These are phyloP conservation scores for Fukomys damarensis DNA, from an alignment of 2,113 vertebrate species.

Conservation along the genomic window DNA sequence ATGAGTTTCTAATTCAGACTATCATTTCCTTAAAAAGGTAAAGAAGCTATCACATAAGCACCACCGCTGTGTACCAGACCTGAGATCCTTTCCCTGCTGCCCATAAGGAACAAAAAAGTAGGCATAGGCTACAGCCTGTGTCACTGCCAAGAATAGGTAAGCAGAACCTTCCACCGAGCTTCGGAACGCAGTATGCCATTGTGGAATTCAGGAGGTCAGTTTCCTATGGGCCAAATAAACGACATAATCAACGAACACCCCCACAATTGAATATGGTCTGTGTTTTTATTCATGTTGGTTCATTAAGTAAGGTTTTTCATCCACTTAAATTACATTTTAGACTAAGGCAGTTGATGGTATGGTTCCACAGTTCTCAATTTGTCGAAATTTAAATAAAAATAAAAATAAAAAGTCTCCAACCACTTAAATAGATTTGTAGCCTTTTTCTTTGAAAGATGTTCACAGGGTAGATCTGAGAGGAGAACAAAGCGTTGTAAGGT, in stretches of 20 bases:
- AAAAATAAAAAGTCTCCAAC: conserved; percentile 8
- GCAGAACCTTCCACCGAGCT: neutral
- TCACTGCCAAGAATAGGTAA: neutral
- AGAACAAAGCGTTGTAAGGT: neutral
- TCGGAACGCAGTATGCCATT: neutral
- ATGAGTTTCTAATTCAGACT: neutral
- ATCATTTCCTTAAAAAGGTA: neutral
- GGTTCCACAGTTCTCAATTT: neutral
- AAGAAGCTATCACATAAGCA: neutral
- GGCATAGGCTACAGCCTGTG: neutral
- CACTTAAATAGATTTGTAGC: neutral
- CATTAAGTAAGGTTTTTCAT: conserved; percentile 14
- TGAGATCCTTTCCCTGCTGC: neutral
- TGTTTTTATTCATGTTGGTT: neutral
- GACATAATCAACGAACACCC: neutral
- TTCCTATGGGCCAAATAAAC: neutral
- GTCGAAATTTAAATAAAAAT: conserved; percentile 35
- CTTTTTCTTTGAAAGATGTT: conserved; percentile 45
- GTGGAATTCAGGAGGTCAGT: neutral
- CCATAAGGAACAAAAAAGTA: neutral
- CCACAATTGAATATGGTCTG: neutral
- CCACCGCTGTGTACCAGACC: neutral
- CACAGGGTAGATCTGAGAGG: neutral
- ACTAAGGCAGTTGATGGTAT: neutral
- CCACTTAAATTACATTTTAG: conserved; percentile 3